Conservation (phyloP, 1,140 invertebrate species). For the Calephelis nemesis region DNA sequence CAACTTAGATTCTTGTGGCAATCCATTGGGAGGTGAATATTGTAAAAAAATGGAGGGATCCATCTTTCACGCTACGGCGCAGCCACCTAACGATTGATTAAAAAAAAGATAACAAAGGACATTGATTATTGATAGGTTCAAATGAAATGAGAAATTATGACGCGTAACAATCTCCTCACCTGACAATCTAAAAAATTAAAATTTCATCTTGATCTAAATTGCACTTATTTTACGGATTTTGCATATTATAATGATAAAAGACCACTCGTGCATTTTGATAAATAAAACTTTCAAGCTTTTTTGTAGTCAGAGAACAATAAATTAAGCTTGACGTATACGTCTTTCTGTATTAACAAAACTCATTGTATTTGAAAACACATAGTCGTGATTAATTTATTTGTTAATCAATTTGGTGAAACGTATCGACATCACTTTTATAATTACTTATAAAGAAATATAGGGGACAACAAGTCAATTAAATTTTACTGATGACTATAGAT, state of each 20-base stretch:
- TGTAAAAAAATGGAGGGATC: slow-evolving; percentile 63
- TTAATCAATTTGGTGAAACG: neutral
- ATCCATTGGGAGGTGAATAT: slow-evolving; percentile 84
- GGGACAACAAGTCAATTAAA: neutral
- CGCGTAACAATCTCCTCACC: slow-evolving; percentile 5
- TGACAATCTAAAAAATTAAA: slow-evolving; percentile 7
- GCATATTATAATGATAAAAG: neutral
- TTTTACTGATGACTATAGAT: slow-evolving; percentile 25
- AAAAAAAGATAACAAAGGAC: slow-evolving; percentile 26
- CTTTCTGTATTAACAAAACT: neutral
- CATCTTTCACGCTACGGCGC: slow-evolving; percentile 28
- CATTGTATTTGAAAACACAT: slow-evolving; percentile 10
- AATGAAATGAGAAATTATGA: slow-evolving; percentile 9
- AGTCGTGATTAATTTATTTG: neutral
- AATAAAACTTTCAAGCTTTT: slow-evolving; percentile 4
- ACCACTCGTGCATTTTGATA: slow-evolving; percentile 7
- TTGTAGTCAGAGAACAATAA: slow-evolving; percentile 5
- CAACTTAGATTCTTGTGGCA: slow-evolving; percentile 91
- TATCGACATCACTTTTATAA: neutral
- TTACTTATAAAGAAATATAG: neutral
- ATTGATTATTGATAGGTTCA: slow-evolving; percentile 6
- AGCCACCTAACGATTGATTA: slow-evolving; percentile 32
- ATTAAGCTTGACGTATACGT: neutral
- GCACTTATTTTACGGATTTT: slow-evolving; percentile 1
- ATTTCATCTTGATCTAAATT: slow-evolving; percentile 3